These are phyloP conservation scores for Leptopilina syphax DNA, from an alignment of 2,888 invertebrate species.

Conservation along the genomic window DNA sequence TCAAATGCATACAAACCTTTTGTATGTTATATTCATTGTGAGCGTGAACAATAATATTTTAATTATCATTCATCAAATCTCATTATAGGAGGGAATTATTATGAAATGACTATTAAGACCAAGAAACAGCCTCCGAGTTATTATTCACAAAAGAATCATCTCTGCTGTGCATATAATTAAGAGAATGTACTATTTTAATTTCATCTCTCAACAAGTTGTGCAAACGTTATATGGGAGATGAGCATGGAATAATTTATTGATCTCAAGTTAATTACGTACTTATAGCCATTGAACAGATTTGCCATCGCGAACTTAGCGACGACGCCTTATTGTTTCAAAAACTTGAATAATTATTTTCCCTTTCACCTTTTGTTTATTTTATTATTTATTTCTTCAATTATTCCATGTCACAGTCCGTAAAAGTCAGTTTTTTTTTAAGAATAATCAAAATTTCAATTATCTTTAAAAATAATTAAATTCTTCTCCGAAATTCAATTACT, in stretches of 20 bases:
- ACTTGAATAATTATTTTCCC: neutral
- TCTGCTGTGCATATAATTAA: conserved; percentile 15
- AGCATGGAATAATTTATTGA: conserved; percentile 31
- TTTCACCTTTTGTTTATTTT: neutral
- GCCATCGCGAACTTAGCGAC: conserved; percentile 2
- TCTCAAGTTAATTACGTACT: conserved; percentile 35
- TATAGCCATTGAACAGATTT: conserved; percentile 33
- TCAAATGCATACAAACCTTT: neutral
- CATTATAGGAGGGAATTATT: neutral
- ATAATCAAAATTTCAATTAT: too few relatives aligned
- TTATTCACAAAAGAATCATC: conserved; percentile 37
- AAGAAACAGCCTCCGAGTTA: conserved; percentile 22
- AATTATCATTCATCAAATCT: conserved; percentile 19
- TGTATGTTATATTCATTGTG: neutral
- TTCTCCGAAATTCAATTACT: too few relatives aligned
- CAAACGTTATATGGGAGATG: conserved; percentile 19
- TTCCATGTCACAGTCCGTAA: too few relatives aligned
- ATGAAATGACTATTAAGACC: conserved; percentile 20
- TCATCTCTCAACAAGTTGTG: conserved; percentile 35
- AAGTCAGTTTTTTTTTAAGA: too few relatives aligned
- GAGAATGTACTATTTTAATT: conserved; percentile 32
- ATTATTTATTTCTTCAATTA: too few relatives aligned
- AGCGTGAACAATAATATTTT: neutral
- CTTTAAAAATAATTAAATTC: too few relatives aligned
- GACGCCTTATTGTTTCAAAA: conserved; percentile 25